These are phyloP conservation scores for Novumbra hubbsi DNA, from an alignment of 2,797 vertebrate genomes.

Conservation along the genomic window DNA sequence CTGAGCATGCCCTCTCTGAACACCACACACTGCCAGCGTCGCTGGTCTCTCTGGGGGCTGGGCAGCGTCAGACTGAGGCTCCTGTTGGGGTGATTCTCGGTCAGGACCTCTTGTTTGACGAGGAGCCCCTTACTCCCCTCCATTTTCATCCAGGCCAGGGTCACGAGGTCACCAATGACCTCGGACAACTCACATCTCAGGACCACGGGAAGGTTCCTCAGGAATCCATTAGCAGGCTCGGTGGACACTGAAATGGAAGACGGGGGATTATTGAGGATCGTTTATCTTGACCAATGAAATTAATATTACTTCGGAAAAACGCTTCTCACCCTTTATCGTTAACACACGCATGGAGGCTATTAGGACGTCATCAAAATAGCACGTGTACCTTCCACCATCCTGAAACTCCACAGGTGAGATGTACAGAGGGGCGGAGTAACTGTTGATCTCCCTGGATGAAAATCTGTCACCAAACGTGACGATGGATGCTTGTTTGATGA, in stretches of 20 bases:
- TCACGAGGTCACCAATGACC: conserved; percentile 15
- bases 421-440: conserved; percentile 25
- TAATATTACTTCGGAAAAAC: conserved; percentile 5
- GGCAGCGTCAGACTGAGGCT: conserved; percentile 25
- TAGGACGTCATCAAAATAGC: background rate
- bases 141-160: conserved; percentile 44
- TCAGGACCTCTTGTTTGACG: conserved; percentile 25
- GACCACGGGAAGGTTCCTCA: conserved; percentile 13
- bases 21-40: conserved; percentile 38
- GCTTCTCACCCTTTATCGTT: conserved; percentile 26
- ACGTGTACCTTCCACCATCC: conserved; percentile 28
- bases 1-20: conserved; percentile 28
- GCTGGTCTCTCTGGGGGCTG: conserved; percentile 10
- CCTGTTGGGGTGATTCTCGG: background rate
- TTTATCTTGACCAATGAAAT: no score
- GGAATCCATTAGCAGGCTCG: conserved; percentile 15
- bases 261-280: no score
- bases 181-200: conserved; percentile 41
- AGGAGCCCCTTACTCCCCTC: conserved; percentile 19
- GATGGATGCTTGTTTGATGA: background rate
- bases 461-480: background rate
- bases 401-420: conserved; percentile 39
- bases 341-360: rapidly evolving
- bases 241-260: conserved; percentile 30
- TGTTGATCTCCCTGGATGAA: conserved; percentile 17